phyloP scores from a whole-genome alignment of 2,797 vertebrate species.

The Petrocephalus sullivani region DNA sequence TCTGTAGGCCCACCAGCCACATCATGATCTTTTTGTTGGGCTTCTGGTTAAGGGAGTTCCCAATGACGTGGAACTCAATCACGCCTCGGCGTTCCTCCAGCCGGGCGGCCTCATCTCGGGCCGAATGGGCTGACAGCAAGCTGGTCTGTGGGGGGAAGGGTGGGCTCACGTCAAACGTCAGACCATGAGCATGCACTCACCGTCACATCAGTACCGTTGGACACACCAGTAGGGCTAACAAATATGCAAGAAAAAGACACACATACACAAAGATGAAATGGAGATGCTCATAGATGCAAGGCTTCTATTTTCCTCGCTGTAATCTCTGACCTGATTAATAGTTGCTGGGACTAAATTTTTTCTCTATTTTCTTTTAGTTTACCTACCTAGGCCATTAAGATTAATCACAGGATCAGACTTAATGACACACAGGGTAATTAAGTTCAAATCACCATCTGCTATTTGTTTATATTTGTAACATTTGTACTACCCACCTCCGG shows the following conservation, averaged over 20 bases:
- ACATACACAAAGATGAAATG: neutral
- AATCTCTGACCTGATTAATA: neutral
- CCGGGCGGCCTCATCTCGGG: conserved; percentile 86
- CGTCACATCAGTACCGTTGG: neutral
- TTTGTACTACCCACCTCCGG: conserved; percentile 75
- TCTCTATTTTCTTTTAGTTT: conserved; percentile 5
- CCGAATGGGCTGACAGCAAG: conserved; percentile 87
- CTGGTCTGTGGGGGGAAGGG: conserved; percentile 68
- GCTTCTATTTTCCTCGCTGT: neutral
- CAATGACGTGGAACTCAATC: conserved; percentile 94
- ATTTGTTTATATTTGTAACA: neutral
- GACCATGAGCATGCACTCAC: neutral
- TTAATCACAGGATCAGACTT: neutral
- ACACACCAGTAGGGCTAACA: conserved; percentile 21
- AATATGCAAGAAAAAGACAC: neutral
- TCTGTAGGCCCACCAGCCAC: conserved; percentile 97
- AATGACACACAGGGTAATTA: neutral
- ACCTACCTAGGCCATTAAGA: neutral
- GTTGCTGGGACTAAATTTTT: neutral
- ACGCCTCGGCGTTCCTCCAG: conserved; percentile 89
- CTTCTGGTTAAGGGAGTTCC: conserved; percentile 92
- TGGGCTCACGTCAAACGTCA: neutral
- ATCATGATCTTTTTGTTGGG: conserved; percentile 96
- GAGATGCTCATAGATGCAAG: neutral
- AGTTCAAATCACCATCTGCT: neutral